Percentiles rank a stretch among this genome's conserved stretches.
Evolutionary conservation across 2,113 vertebrate species (phyloP).

Genomic region (Orthonyx spaldingii): DNA sequence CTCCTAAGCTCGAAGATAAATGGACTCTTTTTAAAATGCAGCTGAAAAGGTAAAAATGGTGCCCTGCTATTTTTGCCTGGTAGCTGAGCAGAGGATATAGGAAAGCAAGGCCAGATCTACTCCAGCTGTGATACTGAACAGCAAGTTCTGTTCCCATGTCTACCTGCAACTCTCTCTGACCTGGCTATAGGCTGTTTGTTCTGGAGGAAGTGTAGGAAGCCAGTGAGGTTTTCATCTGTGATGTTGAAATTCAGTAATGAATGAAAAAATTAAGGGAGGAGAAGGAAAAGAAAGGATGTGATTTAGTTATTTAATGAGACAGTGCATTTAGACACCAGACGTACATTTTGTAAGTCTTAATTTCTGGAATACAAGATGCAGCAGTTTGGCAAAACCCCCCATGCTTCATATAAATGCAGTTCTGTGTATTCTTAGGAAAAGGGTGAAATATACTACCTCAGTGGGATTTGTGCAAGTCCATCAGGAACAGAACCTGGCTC

Average conservation of each 20-base stretch:
- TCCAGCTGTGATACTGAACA: neutral
- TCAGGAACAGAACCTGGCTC: neutral
- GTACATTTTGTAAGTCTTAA: neutral
- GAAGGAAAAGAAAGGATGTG: neutral
- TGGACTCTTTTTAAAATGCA: neutral
- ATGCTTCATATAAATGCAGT: rapidly evolving
- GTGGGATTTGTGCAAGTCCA: neutral
- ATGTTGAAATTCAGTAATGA: neutral
- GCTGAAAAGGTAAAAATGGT: neutral
- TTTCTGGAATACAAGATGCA: neutral
- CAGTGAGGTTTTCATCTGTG: neutral
- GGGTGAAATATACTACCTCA: neutral
- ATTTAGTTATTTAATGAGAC: neutral
- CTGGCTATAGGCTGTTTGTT: neutral
- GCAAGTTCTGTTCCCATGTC: neutral
- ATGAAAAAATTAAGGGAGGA: neutral
- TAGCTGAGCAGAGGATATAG: neutral
- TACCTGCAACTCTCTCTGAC: neutral
- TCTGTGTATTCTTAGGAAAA: neutral
- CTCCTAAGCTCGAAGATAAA: neutral
- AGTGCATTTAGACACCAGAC: neutral
- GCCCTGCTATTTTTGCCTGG: neutral
- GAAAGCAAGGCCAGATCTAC: neutral
- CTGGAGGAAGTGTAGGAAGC: neutral
- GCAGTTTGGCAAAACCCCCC: rapidly evolving